Evolutionary conservation across 2,113 vertebrate genomes (phyloP).

Genomic region (Xiphias gladius): DNA sequence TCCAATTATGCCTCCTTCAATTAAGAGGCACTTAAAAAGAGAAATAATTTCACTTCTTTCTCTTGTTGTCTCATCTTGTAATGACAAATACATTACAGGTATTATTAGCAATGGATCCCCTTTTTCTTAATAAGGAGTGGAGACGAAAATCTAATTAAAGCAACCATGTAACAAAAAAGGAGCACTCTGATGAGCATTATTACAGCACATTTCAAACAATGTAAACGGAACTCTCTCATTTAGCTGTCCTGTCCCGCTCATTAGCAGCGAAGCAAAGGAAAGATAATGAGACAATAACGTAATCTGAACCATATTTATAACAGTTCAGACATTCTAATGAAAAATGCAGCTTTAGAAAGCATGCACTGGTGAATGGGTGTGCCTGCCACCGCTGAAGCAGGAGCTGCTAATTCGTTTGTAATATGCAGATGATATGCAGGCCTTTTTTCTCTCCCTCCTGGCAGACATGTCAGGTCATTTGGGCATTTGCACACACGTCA

Average conservation of each 20-base stretch:
- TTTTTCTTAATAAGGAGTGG: slow-evolving; percentile 68
- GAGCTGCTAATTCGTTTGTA: slow-evolving; percentile 73
- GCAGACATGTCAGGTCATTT: slow-evolving; percentile 79
- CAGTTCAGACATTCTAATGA: slow-evolving; percentile 79
- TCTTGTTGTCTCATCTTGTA: slow-evolving; percentile 75
- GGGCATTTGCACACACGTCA: slow-evolving; percentile 80
- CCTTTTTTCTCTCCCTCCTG: slow-evolving; percentile 56
- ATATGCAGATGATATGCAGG: slow-evolving; percentile 80
- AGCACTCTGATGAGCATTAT: slow-evolving; percentile 82
- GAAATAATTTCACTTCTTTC: slow-evolving; percentile 67
- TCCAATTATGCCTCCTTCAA: slow-evolving; percentile 76
- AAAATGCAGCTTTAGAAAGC: slow-evolving; percentile 63
- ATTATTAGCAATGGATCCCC: slow-evolving; percentile 77
- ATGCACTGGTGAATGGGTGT: slow-evolving; percentile 17
- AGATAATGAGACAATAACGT: slow-evolving; percentile 82
- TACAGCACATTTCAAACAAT: slow-evolving; percentile 81
- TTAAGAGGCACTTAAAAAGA: slow-evolving; percentile 75
- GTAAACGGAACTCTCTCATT: slow-evolving; percentile 78
- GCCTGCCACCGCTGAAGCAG: slow-evolving; percentile 25
- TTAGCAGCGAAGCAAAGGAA: slow-evolving; percentile 81
- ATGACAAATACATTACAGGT: slow-evolving; percentile 83
- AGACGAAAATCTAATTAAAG: slow-evolving; percentile 80
- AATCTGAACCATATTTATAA: slow-evolving; percentile 74
- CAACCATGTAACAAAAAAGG: slow-evolving; percentile 70
- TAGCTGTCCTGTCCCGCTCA: slow-evolving; percentile 78